phyloP scores from a whole-genome alignment of 2,888 invertebrate genomes.

The Hetaerina titia region DNA sequence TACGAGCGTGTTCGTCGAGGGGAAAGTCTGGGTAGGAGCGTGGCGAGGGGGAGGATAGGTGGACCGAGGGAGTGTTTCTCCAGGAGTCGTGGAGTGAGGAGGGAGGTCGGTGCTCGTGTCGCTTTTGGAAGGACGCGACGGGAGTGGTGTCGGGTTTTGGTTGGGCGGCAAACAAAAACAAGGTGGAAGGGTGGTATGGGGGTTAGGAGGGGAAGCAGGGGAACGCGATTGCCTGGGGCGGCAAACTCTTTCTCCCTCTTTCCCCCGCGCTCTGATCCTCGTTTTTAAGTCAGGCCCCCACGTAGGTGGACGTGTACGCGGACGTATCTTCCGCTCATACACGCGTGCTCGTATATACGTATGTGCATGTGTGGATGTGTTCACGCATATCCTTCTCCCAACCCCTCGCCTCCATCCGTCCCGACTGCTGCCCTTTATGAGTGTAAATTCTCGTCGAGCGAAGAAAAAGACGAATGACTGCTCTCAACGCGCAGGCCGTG shows the following conservation, averaged over 20 bases:
- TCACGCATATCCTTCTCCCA: not conserved
- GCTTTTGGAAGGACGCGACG: constrained; percentile 23
- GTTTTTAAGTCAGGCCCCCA: constrained; percentile 28
- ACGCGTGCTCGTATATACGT: not conserved
- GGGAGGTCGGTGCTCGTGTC: not conserved
- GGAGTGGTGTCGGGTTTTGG: not conserved
- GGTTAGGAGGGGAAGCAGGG: too few species aligned
- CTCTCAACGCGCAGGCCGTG: constrained; percentile 35
- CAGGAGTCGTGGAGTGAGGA: not conserved
- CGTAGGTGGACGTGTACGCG: not conserved
- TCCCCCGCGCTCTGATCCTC: not conserved
- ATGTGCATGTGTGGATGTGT: too few species aligned
- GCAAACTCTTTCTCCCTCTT: not conserved
- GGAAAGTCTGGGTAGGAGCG: not conserved
- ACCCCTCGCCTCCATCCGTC: not conserved
- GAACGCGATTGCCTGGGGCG: not conserved
- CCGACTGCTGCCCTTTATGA: constrained; percentile 13
- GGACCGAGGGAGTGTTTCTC: not conserved
- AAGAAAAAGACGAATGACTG: constrained; percentile 60
- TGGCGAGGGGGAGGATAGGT: too few species aligned
- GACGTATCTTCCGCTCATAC: not conserved
- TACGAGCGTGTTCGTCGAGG: not conserved
- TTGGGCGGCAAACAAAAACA: not conserved
- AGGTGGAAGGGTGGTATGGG: not conserved
- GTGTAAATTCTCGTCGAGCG: constrained; percentile 43